These are phyloP conservation scores for Neogale vison DNA, from an alignment of 2,113 vertebrate genomes.

Conservation along the genomic window DNA sequence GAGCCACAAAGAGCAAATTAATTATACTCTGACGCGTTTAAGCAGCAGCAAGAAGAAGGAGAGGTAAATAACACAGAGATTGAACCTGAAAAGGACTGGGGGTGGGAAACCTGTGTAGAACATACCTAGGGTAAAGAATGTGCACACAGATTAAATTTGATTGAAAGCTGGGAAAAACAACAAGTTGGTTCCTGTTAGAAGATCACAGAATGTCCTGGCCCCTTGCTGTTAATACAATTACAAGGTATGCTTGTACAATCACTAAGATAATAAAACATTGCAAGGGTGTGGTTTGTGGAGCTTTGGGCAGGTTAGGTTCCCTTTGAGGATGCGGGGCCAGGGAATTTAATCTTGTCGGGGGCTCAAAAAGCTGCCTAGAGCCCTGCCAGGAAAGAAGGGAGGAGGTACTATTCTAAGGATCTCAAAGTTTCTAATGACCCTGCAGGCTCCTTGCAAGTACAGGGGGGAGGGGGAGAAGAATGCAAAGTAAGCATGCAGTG, in stretches of 20 bases:
- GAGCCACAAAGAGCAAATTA: slow-evolving; percentile 58
- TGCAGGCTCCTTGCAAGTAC: not conserved
- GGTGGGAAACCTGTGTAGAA: not conserved
- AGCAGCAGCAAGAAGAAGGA: not conserved
- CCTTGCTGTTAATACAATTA: not conserved
- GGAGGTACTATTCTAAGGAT: not conserved
- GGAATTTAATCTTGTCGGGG: not conserved
- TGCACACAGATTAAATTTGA: not conserved
- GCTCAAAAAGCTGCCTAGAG: not conserved
- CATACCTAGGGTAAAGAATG: not conserved
- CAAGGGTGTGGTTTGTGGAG: not conserved
- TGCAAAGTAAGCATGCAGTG: not conserved
- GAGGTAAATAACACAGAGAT: not conserved
- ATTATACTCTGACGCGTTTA: slow-evolving; percentile 13
- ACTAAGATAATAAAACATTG: not conserved
- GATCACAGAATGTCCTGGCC: not conserved
- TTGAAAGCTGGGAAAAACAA: not conserved
- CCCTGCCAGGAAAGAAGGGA: not conserved
- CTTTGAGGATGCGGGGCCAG: not conserved
- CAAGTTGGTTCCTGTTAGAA: not conserved
- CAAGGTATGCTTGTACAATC: not conserved
- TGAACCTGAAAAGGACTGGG: not conserved
- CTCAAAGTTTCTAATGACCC: not conserved
- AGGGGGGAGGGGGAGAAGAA: not conserved
- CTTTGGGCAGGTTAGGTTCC: not conserved